phyloP scores from a whole-genome alignment of 2,113 vertebrate genomes.

The Aphelocoma coerulescens region DNA sequence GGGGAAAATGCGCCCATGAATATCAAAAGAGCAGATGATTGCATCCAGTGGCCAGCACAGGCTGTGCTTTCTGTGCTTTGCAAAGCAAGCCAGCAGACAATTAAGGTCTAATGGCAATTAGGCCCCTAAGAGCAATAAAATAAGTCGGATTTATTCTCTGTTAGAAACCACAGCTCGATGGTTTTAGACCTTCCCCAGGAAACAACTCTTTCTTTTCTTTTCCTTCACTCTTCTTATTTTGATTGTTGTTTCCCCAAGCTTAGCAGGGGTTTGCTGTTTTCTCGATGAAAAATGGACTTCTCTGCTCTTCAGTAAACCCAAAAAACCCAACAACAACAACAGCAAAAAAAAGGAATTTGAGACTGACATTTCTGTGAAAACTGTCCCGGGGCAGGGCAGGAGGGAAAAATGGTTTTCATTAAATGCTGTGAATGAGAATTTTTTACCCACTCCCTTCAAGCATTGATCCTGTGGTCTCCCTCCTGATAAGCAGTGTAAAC shows the following conservation, averaged over 20 bases:
- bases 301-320: background rate
- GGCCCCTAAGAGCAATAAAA: background rate
- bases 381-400: background rate
- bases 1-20: background rate
- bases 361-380: background rate
- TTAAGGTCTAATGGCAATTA: constrained; percentile 4
- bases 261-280: background rate
- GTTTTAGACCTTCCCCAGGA: background rate
- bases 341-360: background rate
- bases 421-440: background rate
- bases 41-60: background rate
- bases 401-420: background rate
- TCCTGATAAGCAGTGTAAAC: background rate
- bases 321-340: background rate
- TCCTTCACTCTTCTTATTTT: background rate
- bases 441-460: background rate
- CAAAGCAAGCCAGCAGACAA: background rate
- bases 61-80: background rate
- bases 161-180: background rate
- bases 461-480: background rate
- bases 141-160: background rate
- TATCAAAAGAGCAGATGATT: constrained; percentile 30
- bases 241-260: background rate
- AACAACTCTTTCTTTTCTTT: background rate
- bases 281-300: background rate